Percentiles rank a stretch among this genome's conserved stretches.
These are phyloP conservation scores for Galaxea fascicularis DNA, from an alignment of 92 coral and sea anemone species.

Conservation along the genomic window DNA sequence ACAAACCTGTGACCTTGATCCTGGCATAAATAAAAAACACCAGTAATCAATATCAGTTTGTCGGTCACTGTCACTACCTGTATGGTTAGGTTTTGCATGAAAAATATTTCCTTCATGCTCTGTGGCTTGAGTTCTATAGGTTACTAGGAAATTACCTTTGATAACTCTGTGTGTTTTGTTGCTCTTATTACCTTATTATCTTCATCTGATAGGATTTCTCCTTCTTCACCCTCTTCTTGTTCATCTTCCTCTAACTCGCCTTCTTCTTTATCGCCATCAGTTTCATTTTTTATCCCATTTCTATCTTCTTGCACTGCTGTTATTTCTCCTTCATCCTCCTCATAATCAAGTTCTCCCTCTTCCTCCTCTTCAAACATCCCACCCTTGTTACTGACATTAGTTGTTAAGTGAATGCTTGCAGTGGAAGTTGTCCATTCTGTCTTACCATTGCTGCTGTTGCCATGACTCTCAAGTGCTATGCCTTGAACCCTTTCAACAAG, in stretches of 20 bases:
- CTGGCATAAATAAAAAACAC: too few species aligned
- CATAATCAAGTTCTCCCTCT: constrained; percentile 89
- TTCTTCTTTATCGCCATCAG: constrained; percentile 54
- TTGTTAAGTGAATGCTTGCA: constrained; percentile 50
- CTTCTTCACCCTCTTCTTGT: constrained; percentile 90
- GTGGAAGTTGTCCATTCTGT: constrained; percentile 40
- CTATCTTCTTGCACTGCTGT: constrained; percentile 54
- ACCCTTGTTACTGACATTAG: constrained; percentile 61
- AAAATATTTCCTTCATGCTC: too few species aligned
- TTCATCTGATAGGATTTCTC: constrained; percentile 87
- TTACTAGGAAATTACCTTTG: too few species aligned
- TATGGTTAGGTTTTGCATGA: too few species aligned
- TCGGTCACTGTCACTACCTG: too few species aligned
- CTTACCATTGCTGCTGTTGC: not conserved
- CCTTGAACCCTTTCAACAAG: constrained; percentile 53
- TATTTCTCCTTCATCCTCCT: constrained; percentile 89
- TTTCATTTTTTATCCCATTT: constrained; percentile 46
- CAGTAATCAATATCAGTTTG: too few species aligned
- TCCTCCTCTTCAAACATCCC: constrained; percentile 78
- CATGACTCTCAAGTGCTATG: constrained; percentile 35
- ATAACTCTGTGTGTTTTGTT: too few species aligned
- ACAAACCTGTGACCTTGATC: too few species aligned
- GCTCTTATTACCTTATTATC: constrained; percentile 47
- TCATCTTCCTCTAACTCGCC: constrained; percentile 81
- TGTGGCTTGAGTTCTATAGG: too few species aligned